Evolutionary conservation across 2,113 vertebrate species (phyloP).

Genomic region (Bujurquina vittata): DNA sequence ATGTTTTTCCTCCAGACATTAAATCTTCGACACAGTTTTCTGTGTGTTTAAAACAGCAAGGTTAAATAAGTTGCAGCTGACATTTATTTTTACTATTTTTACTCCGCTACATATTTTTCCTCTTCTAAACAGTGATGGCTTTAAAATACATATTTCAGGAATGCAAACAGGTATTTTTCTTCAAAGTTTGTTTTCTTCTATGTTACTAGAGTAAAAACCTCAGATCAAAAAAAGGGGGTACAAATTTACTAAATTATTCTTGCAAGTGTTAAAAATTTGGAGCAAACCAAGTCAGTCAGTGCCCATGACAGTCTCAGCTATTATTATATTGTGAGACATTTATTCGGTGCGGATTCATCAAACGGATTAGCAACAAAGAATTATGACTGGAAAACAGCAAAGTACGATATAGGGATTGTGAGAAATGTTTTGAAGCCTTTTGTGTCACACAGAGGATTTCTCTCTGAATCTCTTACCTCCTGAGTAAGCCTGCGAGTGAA

Average conservation of each 20-base stretch:
- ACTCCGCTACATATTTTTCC: background rate
- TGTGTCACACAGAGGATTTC: background rate
- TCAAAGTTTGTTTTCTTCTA: background rate
- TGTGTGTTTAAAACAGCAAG: background rate
- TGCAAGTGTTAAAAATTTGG: background rate
- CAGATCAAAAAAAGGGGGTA: background rate
- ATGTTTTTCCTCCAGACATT: background rate
- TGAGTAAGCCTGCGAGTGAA: constrained; percentile 96
- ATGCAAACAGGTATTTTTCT: background rate
- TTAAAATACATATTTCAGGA: background rate
- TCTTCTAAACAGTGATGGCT: background rate
- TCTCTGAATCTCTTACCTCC: constrained; percentile 82
- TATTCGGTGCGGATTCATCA: background rate
- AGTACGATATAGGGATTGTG: background rate
- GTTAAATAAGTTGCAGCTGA: background rate
- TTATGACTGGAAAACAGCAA: background rate
- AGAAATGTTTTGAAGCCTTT: background rate
- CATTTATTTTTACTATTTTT: background rate
- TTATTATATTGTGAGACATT: background rate
- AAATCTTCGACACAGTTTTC: background rate
- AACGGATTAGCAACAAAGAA: background rate
- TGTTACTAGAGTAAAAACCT: background rate
- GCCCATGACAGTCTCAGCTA: background rate
- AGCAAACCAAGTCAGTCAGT: background rate
- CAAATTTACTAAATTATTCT: too few relatives aligned